These are phyloP conservation scores for Armadillidium nasatum DNA, from an alignment of 1,140 invertebrate species.

Conservation along the genomic window DNA sequence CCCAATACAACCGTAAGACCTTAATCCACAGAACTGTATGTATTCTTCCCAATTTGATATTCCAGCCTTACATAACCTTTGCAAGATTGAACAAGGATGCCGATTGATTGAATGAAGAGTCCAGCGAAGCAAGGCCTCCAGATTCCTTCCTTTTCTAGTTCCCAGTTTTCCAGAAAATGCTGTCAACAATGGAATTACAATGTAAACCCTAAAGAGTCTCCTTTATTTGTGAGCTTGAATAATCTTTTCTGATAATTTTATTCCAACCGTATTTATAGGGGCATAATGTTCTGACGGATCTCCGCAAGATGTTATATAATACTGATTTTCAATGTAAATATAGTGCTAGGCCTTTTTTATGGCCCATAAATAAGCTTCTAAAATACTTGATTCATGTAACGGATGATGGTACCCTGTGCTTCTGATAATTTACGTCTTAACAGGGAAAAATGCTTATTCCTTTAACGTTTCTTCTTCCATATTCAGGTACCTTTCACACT, in stretches of 20 bases:
- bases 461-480: neutral
- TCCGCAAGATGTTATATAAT: slow-evolving; percentile 23
- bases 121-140: slow-evolving; percentile 12
- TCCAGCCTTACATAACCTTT: slow-evolving; percentile 20
- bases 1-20: slow-evolving; percentile 21
- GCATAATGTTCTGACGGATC: neutral
- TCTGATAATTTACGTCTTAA: slow-evolving; percentile 25
- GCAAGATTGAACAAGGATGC: slow-evolving; percentile 25
- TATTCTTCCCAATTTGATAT: slow-evolving; percentile 24
- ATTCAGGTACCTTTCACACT: neutral
- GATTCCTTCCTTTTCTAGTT: neutral
- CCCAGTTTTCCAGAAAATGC: slow-evolving; percentile 21
- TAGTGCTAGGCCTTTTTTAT: slow-evolving; percentile 21
- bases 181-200: slow-evolving; percentile 26
- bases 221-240: slow-evolving; percentile 23
- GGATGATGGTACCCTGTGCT: slow-evolving; percentile 29
- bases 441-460: neutral
- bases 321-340: slow-evolving; percentile 30
- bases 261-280: neutral
- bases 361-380: slow-evolving; percentile 26
- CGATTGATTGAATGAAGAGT: slow-evolving; percentile 23
- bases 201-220: slow-evolving; percentile 19
- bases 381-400: slow-evolving; percentile 22
- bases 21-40: slow-evolving; percentile 14
- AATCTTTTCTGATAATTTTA: slow-evolving; percentile 14